A percentile compares a stretch with the other conserved stretches of the same genome.
Evolutionary conservation across 2,888 invertebrate genomes (phyloP).

Genomic region (Noctua comes): DNA sequence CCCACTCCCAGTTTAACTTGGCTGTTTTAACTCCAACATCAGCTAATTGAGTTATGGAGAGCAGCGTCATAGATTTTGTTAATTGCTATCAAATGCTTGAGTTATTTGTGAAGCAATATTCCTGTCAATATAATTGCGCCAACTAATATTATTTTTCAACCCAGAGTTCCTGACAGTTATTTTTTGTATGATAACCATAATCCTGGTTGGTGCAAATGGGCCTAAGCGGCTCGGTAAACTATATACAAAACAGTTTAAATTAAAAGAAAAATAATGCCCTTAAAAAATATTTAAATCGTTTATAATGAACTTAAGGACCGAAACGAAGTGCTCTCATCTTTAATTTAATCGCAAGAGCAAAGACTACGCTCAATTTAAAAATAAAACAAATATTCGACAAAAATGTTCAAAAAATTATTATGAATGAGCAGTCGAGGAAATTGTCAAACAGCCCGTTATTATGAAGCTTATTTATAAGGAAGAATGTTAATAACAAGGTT

Average conservation of each 20-base stretch:
- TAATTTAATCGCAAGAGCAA: not conserved
- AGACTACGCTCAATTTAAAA: not conserved
- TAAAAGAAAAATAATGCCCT: not conserved
- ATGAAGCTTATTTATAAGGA: not conserved
- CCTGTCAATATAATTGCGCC: not conserved
- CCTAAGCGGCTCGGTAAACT: not conserved
- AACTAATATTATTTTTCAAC: not conserved
- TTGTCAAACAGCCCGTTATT: constrained; percentile 3
- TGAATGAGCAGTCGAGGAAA: not conserved
- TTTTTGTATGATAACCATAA: not conserved
- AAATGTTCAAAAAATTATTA: not conserved
- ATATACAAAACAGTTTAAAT: not conserved
- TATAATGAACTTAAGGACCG: not conserved
- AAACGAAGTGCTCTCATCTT: not conserved
- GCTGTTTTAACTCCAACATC: not conserved
- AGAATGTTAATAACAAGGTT: constrained; percentile 12
- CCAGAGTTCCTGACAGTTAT: not conserved
- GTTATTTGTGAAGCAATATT: not conserved
- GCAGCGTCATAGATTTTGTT: not conserved
- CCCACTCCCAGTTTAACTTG: not conserved
- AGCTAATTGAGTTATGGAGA: not conserved
- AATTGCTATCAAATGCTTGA: not conserved
- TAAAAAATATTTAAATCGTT: not conserved
- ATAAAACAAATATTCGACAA: not conserved
- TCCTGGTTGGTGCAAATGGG: not conserved